Conservation (phyloP, 2,113 vertebrate species). For the Cygnus atratus region DNA sequence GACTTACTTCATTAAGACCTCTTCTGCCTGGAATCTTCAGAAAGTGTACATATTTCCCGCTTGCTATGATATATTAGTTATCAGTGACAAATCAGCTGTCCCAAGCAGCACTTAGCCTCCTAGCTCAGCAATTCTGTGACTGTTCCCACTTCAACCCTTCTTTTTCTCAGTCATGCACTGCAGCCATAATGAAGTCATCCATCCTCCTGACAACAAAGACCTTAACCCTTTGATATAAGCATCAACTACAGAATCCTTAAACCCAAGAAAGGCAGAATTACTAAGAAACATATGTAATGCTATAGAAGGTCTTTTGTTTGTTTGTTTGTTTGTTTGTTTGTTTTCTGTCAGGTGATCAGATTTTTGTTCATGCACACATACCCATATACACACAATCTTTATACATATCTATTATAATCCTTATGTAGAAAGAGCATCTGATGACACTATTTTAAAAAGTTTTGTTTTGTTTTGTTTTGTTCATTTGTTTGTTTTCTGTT, state of each 20-base stretch:
- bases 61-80: conserved; percentile 68
- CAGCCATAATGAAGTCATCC: conserved; percentile 72
- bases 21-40: conserved; percentile 16
- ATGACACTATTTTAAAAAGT: neutral
- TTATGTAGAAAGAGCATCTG: neutral
- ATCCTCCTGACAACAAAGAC: conserved; percentile 65
- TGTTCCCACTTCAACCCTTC: conserved; percentile 41
- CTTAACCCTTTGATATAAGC: conserved; percentile 54
- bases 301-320: neutral
- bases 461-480: too few species aligned
- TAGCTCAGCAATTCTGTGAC: conserved; percentile 70
- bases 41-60: conserved; percentile 48
- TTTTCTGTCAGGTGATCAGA: neutral
- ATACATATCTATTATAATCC: neutral
- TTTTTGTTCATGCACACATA: neutral
- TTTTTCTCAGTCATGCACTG: conserved; percentile 63
- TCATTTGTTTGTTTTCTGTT: too few species aligned
- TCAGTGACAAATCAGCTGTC: conserved; percentile 76
- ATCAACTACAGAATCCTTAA: neutral
- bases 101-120: conserved; percentile 56
- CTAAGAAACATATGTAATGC: neutral
- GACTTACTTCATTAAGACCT: conserved; percentile 37
- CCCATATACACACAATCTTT: neutral
- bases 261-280: neutral
- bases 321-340: neutral